Evolutionary conservation across 2,888 invertebrate genomes (phyloP).

Genomic region (Altica lythri): DNA sequence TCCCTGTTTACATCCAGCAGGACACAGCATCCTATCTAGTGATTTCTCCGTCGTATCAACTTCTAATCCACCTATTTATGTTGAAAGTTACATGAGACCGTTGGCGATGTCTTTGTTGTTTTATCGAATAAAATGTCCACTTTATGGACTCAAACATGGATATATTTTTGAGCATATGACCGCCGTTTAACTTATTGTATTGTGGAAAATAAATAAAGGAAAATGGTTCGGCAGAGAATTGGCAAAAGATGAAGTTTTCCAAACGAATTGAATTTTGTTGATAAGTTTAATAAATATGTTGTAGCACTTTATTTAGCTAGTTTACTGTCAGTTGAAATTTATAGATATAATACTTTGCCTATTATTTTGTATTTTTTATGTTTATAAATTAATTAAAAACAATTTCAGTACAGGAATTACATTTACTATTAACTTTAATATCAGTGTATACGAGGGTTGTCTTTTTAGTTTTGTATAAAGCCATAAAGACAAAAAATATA

Average conservation of each 20-base stretch:
- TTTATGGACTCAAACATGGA: slow-evolving; percentile 42
- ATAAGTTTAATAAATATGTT: slow-evolving; percentile 9
- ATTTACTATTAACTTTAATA: no score
- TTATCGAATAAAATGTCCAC: slow-evolving; percentile 42
- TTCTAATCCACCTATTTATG: slow-evolving; percentile 46
- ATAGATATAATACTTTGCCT: no score
- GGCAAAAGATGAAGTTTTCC: slow-evolving; percentile 11
- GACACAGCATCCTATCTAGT: slow-evolving; percentile 38
- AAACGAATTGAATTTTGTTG: slow-evolving; percentile 15
- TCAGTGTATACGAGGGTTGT: no score
- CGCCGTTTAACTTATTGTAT: slow-evolving; percentile 33
- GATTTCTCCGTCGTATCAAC: slow-evolving; percentile 39
- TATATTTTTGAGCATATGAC: slow-evolving; percentile 38
- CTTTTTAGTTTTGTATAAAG: no score
- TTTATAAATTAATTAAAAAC: no score
- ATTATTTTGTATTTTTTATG: no score
- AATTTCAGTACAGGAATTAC: no score
- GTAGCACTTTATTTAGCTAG: no score
- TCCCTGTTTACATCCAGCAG: slow-evolving; percentile 21
- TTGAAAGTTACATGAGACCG: slow-evolving; percentile 45
- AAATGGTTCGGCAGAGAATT: slow-evolving; percentile 15
- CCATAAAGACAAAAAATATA: no score
- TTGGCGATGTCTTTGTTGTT: slow-evolving; percentile 40
- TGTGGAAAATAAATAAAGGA: slow-evolving; percentile 23
- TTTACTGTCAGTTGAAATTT: no score